Base-by-base conservation (phyloP, 2,113 vertebrate species). In the Myotis davidii region DNA sequence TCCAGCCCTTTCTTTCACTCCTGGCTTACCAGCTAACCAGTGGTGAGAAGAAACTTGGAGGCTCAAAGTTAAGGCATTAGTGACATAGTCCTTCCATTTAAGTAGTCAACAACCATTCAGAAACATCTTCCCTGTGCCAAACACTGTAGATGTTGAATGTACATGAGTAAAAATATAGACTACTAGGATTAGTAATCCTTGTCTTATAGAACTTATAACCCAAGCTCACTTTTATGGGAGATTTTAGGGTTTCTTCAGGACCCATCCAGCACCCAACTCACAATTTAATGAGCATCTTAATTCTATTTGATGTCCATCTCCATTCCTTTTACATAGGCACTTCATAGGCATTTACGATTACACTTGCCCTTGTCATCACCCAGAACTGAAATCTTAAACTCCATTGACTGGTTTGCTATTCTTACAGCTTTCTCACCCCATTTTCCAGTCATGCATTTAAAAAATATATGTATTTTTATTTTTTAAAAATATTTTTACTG, bases 311-410 rank as follows among this genome's bases (percentile, higher is more conserved):
- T 61, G 52, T 88, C 73, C 16, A 67, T 10, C 64, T 93, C 45
- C 9, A 29, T 69, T 64, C 37, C 50, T 78, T 91, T 90, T 18
- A 20, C 42, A n/a, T 16, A 84, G 74, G 69, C 65, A 89, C 92
- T 77, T 94, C 87, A 48, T 4, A 48, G 84, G 23, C 84, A 78
- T 96, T 88, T 93, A 18, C 39, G 61, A 17, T 73, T 83, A 77
- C 13, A 59, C 84, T 91, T 84, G 92, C 56, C 50, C 61, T 89
- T 93, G 90, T 88, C 78, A 50, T 91, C 50, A 25, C 29, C 21
- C 27, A 12, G 69, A 42, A 69, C 10, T 50, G 89, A 89, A 82
- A 79, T 29, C 64, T 86, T 74, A 39, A 52, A n/a, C 21, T 74
- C 52, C 74, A n/a, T 23, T 2, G 42, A 54, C 73, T 65, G 61